Conservation (phyloP, 1,140 invertebrate species). For the Tetramorium simillimum region DNA sequence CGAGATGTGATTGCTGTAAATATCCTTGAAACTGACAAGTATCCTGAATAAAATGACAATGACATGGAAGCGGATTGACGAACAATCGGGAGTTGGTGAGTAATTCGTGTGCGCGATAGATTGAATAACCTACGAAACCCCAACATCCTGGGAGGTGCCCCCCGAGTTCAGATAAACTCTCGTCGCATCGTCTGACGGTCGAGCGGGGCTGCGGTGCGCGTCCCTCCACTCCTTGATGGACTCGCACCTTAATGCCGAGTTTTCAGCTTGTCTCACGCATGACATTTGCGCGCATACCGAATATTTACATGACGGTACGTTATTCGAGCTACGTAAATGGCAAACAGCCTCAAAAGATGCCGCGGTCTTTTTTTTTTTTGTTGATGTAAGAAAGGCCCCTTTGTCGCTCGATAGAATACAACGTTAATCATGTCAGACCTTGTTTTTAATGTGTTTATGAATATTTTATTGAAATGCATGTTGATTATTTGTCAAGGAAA, state of each 20-base stretch:
- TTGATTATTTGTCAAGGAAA: background rate
- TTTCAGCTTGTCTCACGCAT: background rate
- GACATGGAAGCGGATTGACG: conserved; percentile 75
- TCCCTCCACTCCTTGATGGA: background rate
- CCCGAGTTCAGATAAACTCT: conserved; percentile 57
- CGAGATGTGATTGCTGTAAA: conserved; percentile 74
- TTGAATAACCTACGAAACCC: conserved; percentile 59
- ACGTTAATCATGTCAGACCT: background rate
- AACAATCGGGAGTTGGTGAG: conserved; percentile 77
- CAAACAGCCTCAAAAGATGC: background rate
- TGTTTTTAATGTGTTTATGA: background rate
- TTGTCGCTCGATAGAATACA: background rate
- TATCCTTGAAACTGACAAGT: conserved; percentile 57
- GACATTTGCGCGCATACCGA: background rate
- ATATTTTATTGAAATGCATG: background rate
- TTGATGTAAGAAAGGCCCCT: background rate
- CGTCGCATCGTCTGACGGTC: background rate
- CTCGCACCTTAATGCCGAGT: too few species aligned
- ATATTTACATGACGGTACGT: conserved; percentile 15
- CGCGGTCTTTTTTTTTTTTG: background rate
- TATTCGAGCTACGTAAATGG: background rate
- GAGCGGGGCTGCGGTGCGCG: background rate
- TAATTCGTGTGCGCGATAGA: conserved; percentile 32
- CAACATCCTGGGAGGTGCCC: conserved; percentile 80
- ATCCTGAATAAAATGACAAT: conserved; percentile 67